Percentiles rank a stretch among this genome's conserved stretches.
Evolutionary conservation across 1,140 invertebrate species (phyloP).

Genomic region (Daktulosphaira vitifoliae): DNA sequence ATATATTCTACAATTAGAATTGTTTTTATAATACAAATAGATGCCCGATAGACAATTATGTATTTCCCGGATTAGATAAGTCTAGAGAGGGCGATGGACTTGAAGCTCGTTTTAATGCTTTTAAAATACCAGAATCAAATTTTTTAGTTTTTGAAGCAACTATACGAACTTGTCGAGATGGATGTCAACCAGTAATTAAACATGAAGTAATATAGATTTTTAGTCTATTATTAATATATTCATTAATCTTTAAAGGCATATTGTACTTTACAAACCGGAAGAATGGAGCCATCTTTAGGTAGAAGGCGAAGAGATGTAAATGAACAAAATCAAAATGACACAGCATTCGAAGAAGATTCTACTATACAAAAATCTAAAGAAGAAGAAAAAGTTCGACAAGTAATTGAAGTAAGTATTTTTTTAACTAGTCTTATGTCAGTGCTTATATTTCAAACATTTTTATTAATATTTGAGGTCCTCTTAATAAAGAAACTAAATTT

Average conservation of each 20-base stretch:
- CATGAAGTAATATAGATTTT: no score
- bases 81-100: slow-evolving; percentile 74
- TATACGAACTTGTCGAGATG: slow-evolving; percentile 76
- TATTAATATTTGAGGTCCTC: no score
- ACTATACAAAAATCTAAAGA: slow-evolving; percentile 33
- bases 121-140: slow-evolving; percentile 90
- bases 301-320: slow-evolving; percentile 51
- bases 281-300: slow-evolving; percentile 73
- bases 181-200: slow-evolving; percentile 66
- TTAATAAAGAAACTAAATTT: no score
- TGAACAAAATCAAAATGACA: slow-evolving; percentile 20
- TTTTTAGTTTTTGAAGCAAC: slow-evolving; percentile 89
- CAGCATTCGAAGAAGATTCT: neutral
- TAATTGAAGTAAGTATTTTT: slow-evolving; percentile 67
- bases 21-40: no score
- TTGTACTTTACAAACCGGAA: slow-evolving; percentile 61
- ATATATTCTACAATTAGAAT: no score
- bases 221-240: no score
- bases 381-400: slow-evolving; percentile 68
- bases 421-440: neutral
- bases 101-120: slow-evolving; percentile 85
- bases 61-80: slow-evolving; percentile 82
- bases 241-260: no score
- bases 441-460: neutral
- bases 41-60: slow-evolving; percentile 82